phyloP scores from a whole-genome alignment of 2,113 vertebrate species.

The Toxotes jaculatrix region DNA sequence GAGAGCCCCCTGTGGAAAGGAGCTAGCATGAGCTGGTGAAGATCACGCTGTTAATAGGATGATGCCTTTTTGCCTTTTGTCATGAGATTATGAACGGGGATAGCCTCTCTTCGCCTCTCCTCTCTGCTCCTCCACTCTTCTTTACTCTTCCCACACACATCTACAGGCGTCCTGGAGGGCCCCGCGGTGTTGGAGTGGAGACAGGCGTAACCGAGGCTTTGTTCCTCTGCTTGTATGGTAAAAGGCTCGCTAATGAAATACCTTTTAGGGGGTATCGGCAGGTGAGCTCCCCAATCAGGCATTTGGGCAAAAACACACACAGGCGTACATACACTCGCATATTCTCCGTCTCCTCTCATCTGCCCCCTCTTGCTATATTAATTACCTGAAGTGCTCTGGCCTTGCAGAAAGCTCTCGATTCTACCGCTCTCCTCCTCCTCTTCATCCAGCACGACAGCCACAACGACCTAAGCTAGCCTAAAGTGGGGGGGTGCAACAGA shows the following conservation, averaged over 20 bases:
- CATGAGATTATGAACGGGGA: slow-evolving; percentile 99
- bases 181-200: slow-evolving; percentile 94
- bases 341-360: slow-evolving; percentile 87
- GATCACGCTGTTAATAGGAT: slow-evolving; percentile 99
- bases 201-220: slow-evolving; percentile 91
- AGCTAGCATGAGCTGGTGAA: slow-evolving; percentile 95
- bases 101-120: slow-evolving; percentile 90
- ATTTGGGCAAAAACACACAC: slow-evolving; percentile 71
- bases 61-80: slow-evolving; percentile 99
- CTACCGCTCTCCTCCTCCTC: slow-evolving; percentile 66
- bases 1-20: slow-evolving; percentile 96
- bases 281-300: slow-evolving; percentile 91
- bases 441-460: slow-evolving; percentile 68
- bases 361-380: slow-evolving; percentile 90
- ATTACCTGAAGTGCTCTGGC: slow-evolving; percentile 92
- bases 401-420: slow-evolving; percentile 82
- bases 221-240: slow-evolving; percentile 88
- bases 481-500: slow-evolving; percentile 64
- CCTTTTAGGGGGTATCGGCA: slow-evolving; percentile 93
- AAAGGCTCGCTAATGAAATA: slow-evolving; percentile 92
- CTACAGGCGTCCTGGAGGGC: slow-evolving; percentile 82
- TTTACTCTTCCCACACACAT: slow-evolving; percentile 66
- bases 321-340: slow-evolving; percentile 62
- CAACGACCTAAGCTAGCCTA: slow-evolving; percentile 66
- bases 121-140: slow-evolving; percentile 64